These are phyloP conservation scores for Tapirus indicus DNA, from an alignment of 2,797 vertebrate genomes.

Conservation along the genomic window DNA sequence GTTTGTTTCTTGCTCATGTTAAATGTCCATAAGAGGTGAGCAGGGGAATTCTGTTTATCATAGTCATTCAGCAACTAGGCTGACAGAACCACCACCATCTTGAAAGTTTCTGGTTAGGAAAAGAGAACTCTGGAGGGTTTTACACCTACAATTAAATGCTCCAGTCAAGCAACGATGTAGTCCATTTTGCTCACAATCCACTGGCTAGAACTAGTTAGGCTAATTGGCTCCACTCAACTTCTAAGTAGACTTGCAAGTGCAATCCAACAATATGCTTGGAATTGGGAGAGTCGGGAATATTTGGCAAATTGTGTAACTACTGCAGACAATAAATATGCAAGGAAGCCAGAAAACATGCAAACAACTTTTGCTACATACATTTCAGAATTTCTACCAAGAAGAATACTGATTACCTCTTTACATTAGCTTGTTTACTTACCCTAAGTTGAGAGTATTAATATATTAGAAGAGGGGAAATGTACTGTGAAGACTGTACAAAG, in stretches of 20 bases:
- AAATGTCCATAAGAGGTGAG: background rate
- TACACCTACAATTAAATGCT: background rate
- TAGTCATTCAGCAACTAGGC: background rate
- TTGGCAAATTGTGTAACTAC: background rate
- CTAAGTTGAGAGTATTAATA: background rate
- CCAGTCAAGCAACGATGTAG: background rate
- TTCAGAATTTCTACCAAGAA: constrained; percentile 34
- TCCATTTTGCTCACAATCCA: background rate
- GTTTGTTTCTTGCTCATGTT: constrained; percentile 11
- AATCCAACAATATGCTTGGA: background rate
- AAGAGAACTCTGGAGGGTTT: constrained; percentile 3
- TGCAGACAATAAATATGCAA: background rate
- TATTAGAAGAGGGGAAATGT: background rate
- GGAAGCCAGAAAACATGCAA: background rate
- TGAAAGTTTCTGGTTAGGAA: background rate
- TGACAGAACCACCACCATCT: background rate
- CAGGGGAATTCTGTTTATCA: background rate
- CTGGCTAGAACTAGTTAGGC: background rate
- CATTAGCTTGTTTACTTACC: background rate
- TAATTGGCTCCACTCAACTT: background rate
- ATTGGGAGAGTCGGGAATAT: background rate
- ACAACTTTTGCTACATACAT: background rate
- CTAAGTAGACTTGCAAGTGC: background rate
- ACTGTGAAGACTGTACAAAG: too few relatives aligned
- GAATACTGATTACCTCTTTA: background rate